phyloP scores from a whole-genome alignment of 2,888 invertebrate genomes.

The Cristatella mucedo region DNA sequence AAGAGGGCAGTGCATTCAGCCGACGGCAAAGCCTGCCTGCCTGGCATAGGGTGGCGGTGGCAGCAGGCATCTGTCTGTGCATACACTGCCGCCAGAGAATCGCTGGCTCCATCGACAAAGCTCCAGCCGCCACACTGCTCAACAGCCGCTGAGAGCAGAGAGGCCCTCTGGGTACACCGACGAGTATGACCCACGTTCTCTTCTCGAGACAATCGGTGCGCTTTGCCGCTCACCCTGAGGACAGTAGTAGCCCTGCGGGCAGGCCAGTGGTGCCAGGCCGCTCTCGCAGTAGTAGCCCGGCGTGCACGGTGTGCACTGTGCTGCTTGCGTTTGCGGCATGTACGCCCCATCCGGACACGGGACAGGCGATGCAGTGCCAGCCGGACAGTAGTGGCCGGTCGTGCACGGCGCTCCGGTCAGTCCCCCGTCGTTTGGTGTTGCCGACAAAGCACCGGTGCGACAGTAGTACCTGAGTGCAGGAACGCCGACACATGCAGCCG shows the following conservation, averaged over 20 bases:
- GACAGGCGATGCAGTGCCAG: conserved; percentile 16
- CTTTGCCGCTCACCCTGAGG: conserved; percentile 19
- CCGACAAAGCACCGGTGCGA: conserved; percentile 17
- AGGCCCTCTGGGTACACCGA: too few relatives aligned
- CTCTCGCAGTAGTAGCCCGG: conserved; percentile 24
- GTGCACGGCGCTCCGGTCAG: conserved; percentile 24
- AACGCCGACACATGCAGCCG: too few relatives aligned
- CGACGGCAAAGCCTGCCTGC: too few relatives aligned
- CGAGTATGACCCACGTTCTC: too few relatives aligned
- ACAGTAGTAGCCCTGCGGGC: conserved; percentile 30
- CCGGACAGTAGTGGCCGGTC: conserved; percentile 5
- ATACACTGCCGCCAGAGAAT: too few relatives aligned
- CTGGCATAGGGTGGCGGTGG: too few relatives aligned
- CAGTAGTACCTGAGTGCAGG: conserved; percentile 20
- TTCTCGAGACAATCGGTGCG: neutral
- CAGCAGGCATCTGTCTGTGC: too few relatives aligned
- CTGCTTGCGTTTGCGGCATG: conserved; percentile 22
- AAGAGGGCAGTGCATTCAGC: too few relatives aligned
- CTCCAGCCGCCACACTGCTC: too few relatives aligned
- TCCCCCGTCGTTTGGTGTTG: conserved; percentile 24
- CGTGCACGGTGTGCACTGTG: conserved; percentile 23
- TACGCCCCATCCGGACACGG: conserved; percentile 22
- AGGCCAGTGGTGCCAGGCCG: conserved; percentile 19
- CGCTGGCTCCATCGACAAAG: too few relatives aligned
- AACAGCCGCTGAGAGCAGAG: too few relatives aligned